Base-by-base conservation (phyloP, 2,113 vertebrate genomes). In the Leptobrachium ailaonicum region DNA sequence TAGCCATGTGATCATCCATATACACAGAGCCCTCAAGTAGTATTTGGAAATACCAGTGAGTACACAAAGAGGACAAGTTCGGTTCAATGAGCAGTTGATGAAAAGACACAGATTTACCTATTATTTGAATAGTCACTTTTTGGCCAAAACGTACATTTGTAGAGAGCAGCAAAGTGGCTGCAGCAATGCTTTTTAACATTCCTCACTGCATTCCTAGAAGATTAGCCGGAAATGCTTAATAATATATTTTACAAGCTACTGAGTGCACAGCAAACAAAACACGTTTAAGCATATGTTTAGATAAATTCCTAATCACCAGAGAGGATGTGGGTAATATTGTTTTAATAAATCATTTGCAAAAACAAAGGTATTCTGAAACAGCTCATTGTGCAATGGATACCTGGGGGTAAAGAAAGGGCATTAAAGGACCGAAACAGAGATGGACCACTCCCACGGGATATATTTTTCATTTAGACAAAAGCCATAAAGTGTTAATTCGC, bases 211-310 rank as follows among this genome's bases (percentile, higher is more conserved):
- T 78, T 78, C 68, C 76, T 50, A 14, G 8, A 41, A 50, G 67
- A 78, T 78, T 78, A 47, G 43, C 44, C 44, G 44, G 54, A 20
- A 41, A 10, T 45, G 43, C 6, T 77, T 66, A 66, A 56, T 72
- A 79, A 79, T 54, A 53, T 79, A 70, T 42, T 72, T 64, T 9
- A 47, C 50, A 72, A 77, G 60, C 41, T 62, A 79, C 66, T 41
- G 64, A 69, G 32, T 53, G 77, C 60, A 47, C 66, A 41, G 66
- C 69, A 64, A 71, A 67, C 71, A 40, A 78, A 72, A 79, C 6
- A 73, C 70, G 66, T 32, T 77, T 79, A 53, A 79, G 70, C 64
- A 71, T 53, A 79, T 50, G 40, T 60, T 79, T 78, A 40, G 9
- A 63, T 12, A n/a, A 41, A 50, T 71, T 32, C 12, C 40, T 56